Conservation (phyloP, 2,113 vertebrate genomes). For the Anthoscopus minutus region DNA sequence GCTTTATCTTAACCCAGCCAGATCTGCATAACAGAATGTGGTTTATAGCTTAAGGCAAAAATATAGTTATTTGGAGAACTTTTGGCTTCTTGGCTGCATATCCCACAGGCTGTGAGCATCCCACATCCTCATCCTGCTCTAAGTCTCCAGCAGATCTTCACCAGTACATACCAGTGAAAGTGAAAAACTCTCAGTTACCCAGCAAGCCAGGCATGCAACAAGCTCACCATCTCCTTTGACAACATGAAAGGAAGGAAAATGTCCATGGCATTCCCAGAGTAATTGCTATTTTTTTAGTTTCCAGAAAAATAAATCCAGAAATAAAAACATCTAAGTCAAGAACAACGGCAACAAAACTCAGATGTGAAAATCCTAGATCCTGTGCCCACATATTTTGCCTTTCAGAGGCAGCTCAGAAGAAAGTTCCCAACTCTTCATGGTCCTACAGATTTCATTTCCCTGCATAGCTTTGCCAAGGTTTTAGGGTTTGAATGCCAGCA, state of each 20-base stretch:
- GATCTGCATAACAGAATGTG: not conserved
- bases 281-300: not conserved
- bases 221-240: not conserved
- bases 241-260: not conserved
- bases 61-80: not conserved
- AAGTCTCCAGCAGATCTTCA: not conserved
- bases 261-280: not conserved
- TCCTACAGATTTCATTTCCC: not conserved
- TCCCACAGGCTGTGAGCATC: not conserved
- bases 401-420: not conserved
- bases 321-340: not conserved
- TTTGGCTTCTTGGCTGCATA: not conserved
- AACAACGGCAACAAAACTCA: not conserved
- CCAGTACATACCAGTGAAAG: not conserved
- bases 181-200: not conserved
- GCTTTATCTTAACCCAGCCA: not conserved
- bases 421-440: not conserved
- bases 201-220: not conserved
- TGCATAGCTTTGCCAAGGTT: not conserved
- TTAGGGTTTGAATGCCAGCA: not conserved
- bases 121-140: not conserved
- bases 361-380: not conserved
- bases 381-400: not conserved
- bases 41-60: slow-evolving; percentile 14
- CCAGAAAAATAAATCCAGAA: not conserved